Percentiles rank a stretch among this genome's conserved stretches.
Evolutionary conservation across 2,113 vertebrate genomes (phyloP).

Genomic region (Choloepus hoffmanni): DNA sequence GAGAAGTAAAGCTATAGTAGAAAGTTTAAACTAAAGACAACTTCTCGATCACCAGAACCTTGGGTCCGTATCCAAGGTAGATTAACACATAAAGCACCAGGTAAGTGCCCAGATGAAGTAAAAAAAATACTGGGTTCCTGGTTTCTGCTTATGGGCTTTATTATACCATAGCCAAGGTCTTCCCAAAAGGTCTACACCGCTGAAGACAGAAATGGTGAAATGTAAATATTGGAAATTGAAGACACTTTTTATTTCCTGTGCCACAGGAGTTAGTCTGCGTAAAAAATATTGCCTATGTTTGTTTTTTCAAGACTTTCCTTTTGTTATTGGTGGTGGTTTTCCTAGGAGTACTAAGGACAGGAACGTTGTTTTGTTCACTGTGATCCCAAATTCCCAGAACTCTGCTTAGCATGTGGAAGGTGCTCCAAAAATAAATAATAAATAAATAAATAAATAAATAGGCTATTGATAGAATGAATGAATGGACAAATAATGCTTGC

Average conservation of each 20-base stretch:
- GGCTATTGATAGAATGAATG: not conserved
- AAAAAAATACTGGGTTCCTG: not conserved
- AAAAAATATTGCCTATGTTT: not conserved
- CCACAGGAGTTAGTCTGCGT: not conserved
- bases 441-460: too few relatives aligned
- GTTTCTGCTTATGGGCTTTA: not conserved
- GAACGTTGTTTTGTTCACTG: not conserved
- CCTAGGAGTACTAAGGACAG: not conserved
- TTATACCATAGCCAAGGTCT: too few relatives aligned
- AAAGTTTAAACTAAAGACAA: not conserved
- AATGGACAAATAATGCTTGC: not conserved
- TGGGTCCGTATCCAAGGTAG: not conserved
- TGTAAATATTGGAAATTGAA: not conserved
- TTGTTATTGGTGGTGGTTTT: not conserved
- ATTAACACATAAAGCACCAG: not conserved
- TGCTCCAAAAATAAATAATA: not conserved
- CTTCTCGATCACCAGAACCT: not conserved
- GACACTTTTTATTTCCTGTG: not conserved
- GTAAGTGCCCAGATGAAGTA: not conserved
- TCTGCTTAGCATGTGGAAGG: not conserved
- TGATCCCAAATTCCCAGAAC: not conserved
- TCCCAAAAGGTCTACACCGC: not conserved
- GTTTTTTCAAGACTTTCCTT: not conserved
- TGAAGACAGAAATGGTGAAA: not conserved
- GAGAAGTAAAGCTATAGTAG: not conserved